phyloP scores from a whole-genome alignment of 2,888 invertebrate genomes.

The Tethea ocularis region DNA sequence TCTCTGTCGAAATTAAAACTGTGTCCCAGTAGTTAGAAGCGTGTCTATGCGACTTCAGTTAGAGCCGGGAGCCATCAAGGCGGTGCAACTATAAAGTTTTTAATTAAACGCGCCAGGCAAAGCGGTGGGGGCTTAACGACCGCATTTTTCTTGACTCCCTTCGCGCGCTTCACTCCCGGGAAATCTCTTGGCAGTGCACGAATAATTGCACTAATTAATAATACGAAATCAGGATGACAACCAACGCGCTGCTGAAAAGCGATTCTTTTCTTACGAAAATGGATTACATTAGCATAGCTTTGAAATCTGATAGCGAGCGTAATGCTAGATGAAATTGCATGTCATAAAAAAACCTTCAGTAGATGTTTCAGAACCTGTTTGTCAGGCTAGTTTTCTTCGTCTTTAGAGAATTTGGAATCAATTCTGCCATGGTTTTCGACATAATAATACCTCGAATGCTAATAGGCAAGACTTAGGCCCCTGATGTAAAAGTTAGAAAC shows the following conservation, averaged over 20 bases:
- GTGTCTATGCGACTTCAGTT: conserved; percentile 46
- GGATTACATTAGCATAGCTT: conserved; percentile 57
- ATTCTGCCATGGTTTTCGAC: too few species aligned
- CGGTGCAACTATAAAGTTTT: conserved; percentile 72
- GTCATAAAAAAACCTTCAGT: conserved; percentile 39
- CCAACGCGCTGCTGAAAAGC: conserved; percentile 34
- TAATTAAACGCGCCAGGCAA: conserved; percentile 69
- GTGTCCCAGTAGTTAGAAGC: conserved; percentile 27
- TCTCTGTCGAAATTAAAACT: conserved; percentile 23
- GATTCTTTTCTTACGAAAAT: conserved; percentile 51
- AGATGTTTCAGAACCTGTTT: too few species aligned
- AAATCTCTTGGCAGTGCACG: conserved; percentile 67
- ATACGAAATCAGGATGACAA: conserved; percentile 60
- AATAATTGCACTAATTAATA: conserved; percentile 77
- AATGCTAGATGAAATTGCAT: conserved; percentile 39
- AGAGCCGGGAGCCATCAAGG: conserved; percentile 45
- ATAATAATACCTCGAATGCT: neutral
- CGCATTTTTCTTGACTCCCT: conserved; percentile 76
- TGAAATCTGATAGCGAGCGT: conserved; percentile 39
- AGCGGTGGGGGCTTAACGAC: conserved; percentile 67
- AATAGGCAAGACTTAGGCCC: neutral
- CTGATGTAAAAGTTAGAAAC: conserved; percentile 33
- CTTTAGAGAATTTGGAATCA: too few species aligned
- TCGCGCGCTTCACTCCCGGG: conserved; percentile 60
- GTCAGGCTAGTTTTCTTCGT: too few species aligned